Percentiles rank a stretch among this genome's conserved stretches.
Conservation (phyloP, 2,113 vertebrate species). For the Crocuta crocuta region DNA sequence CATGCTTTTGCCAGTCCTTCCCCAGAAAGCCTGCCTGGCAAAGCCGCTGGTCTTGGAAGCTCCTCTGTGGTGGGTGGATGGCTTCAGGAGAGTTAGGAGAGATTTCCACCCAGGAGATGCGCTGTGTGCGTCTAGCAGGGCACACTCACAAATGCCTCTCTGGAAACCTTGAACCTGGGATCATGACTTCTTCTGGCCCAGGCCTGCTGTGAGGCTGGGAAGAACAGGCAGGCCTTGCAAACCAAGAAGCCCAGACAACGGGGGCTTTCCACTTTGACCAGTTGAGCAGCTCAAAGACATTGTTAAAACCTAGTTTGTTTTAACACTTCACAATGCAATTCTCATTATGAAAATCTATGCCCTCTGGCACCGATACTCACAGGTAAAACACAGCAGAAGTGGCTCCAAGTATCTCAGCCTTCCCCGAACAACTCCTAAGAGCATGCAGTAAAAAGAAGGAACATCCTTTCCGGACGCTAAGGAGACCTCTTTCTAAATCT, state of each 20-base stretch:
- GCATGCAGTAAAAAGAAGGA: background rate
- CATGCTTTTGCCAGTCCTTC: background rate
- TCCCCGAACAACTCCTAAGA: background rate
- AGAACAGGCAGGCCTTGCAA: background rate
- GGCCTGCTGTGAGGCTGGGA: background rate
- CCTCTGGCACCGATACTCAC: background rate
- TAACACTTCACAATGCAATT: background rate
- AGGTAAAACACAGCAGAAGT: background rate
- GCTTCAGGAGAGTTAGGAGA: background rate
- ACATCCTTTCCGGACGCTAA: background rate
- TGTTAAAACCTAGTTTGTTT: background rate
- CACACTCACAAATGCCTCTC: background rate
- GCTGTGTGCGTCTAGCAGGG: too few species aligned
- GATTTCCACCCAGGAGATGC: background rate
- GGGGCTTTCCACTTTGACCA: background rate
- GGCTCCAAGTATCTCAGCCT: background rate
- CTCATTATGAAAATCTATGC: background rate
- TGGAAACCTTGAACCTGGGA: background rate
- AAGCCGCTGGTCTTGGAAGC: background rate
- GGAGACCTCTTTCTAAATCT: background rate
- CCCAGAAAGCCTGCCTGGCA: background rate
- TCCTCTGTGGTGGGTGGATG: rapidly evolving
- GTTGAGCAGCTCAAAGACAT: background rate
- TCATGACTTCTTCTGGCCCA: background rate
- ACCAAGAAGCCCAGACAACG: rapidly evolving